phyloP scores from a whole-genome alignment of 2,888 invertebrate species.

The Cheilosia grossa region DNA sequence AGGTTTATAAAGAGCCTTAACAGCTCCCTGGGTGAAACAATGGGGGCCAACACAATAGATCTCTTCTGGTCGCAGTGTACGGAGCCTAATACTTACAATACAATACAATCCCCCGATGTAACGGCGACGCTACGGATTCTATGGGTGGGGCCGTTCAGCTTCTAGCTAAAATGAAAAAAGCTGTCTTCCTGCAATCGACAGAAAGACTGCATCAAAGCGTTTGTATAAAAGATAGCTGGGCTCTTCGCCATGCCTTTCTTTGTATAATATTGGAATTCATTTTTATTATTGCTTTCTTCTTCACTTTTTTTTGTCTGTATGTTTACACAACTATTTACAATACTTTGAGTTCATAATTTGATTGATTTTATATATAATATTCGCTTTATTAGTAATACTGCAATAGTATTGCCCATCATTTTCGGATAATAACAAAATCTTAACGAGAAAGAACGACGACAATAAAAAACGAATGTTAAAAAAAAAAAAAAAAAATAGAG shows the following conservation, averaged over 20 bases:
- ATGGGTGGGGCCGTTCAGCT: no score
- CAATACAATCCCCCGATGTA: no score
- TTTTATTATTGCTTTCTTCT: slow-evolving; percentile 20
- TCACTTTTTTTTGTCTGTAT: not conserved
- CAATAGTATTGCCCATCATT: slow-evolving; percentile 41
- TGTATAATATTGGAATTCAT: slow-evolving; percentile 10
- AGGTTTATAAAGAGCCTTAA: no score
- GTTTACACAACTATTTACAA: slow-evolving; percentile 53
- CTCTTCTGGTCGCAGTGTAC: no score
- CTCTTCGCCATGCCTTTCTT: not conserved
- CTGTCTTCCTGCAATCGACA: no score
- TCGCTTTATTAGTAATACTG: slow-evolving; percentile 59
- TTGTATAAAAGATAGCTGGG: no score
- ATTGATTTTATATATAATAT: slow-evolving; percentile 15
- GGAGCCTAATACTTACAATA: no score
- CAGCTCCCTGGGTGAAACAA: no score
- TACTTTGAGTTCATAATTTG: slow-evolving; percentile 29
- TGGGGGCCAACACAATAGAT: no score
- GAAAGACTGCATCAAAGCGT: no score
- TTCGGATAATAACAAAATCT: slow-evolving; percentile 38
- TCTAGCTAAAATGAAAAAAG: no score
- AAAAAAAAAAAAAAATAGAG: not conserved
- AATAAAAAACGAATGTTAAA: not conserved
- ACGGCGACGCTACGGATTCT: no score
- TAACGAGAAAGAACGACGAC: slow-evolving; percentile 27